Base-by-base conservation (phyloP, 1,140 invertebrate species). In the Eufriesea mexicana region DNA sequence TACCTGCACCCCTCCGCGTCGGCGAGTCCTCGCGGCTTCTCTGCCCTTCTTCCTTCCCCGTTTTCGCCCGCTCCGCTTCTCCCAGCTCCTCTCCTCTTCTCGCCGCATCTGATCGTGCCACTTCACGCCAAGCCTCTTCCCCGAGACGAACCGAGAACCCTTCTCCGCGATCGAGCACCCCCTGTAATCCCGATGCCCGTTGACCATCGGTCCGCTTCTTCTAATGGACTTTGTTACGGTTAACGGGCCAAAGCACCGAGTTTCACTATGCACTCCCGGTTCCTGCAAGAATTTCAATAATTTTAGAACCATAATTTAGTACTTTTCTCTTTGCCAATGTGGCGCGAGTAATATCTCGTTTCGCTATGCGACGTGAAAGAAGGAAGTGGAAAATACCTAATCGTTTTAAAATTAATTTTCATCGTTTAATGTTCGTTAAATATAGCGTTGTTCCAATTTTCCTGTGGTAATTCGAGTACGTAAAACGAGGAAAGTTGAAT, bases 1-100 rank as follows among this genome's bases (percentile, higher is more conserved):
- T 57, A 86, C 82, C 67, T 70, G 74, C 81, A 78, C 66, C 74
- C 81, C 66, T 28, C 55, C n/a, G 35, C 35, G 12, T 57, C 55
- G 23, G n/a, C 35, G 35, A 62, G 62, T 55, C 55, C 86, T 67
- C 83, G 55, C 57, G 28, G 66, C 14, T 47, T 55, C 62, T 68
- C 55, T 54, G n/a, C 51, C 25, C 45, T 71, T 79, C 59, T 35
- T 49, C 51, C 57, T 61, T 80, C 35, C 20, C 71, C 25, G 72
- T 77, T 71, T 82, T 66, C 57, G 54, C 25, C 20, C 68, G 16
- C 25, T 55, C 45, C 66, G 18, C 28, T 72, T 62, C 64, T 57
- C 42, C n/a, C 62, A 23, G 49, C 61, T 64, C 47, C 47, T 77
- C 71, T 20, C 51, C 51, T 49, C 66, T 79, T 76, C 80, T 55